Conservation (phyloP, 1,140 invertebrate genomes). For the Bombus vancouverensis region DNA sequence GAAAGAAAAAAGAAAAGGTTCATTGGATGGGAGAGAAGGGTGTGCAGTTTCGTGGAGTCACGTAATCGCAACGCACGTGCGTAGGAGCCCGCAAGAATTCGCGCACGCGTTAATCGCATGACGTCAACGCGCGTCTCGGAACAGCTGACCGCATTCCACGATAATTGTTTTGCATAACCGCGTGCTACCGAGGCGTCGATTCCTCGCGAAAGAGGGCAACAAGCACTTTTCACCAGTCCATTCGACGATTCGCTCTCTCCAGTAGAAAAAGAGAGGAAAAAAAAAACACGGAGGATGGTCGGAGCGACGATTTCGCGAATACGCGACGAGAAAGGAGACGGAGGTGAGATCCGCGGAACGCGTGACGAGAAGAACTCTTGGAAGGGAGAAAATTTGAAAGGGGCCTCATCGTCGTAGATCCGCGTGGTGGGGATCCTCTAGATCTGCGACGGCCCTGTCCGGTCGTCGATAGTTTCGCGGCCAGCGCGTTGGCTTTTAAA, state of each 20-base stretch:
- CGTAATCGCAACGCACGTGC: constrained; percentile 56
- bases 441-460: constrained; percentile 49
- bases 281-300: background rate
- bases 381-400: constrained; percentile 64
- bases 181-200: constrained; percentile 63
- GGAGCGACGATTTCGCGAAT: background rate
- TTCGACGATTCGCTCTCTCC: background rate
- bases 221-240: background rate
- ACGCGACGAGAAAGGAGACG: no score
- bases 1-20: background rate
- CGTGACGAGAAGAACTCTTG: background rate
- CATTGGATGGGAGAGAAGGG: background rate
- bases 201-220: background rate
- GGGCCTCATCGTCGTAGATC: constrained; percentile 7
- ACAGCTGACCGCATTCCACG: constrained; percentile 82
- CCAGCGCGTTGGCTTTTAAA: constrained; percentile 78
- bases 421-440: constrained; percentile 4
- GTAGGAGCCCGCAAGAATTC: constrained; percentile 53
- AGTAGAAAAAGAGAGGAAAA: background rate
- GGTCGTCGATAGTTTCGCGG: constrained; percentile 73
- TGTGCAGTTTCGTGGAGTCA: background rate
- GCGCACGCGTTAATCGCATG: constrained; percentile 65
- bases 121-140: constrained; percentile 78
- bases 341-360: no score
- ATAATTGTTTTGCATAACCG: constrained; percentile 83